These are phyloP conservation scores for Brachyptera risi DNA, from an alignment of 2,888 invertebrate genomes.

Conservation along the genomic window DNA sequence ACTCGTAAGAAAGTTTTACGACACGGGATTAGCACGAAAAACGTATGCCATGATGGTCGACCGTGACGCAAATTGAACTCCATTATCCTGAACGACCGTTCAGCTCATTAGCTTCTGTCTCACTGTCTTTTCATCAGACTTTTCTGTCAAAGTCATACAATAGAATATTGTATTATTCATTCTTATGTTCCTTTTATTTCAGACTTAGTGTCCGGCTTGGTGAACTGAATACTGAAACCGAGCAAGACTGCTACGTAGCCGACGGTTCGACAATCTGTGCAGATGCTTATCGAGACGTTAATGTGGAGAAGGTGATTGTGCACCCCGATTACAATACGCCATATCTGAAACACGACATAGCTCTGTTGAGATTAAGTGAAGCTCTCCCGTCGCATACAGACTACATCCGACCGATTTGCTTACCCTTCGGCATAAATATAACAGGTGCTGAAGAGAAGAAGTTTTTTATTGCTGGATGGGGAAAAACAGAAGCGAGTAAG, in stretches of 20 bases:
- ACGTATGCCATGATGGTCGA: no score
- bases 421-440: conserved; percentile 34
- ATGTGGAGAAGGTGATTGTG: conserved; percentile 34
- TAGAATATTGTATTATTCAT: no score
- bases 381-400: conserved; percentile 25
- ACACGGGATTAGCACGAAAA: no score
- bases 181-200: conserved; percentile 2
- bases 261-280: conserved; percentile 13
- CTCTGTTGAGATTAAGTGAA: conserved; percentile 34
- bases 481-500: conserved; percentile 35
- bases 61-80: background rate
- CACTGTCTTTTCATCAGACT: no score
- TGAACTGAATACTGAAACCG: conserved; percentile 22
- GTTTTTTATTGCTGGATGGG: conserved; percentile 36
- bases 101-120: no score
- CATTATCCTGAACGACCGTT: no score
- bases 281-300: background rate
- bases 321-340: conserved; percentile 34
- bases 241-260: conserved; percentile 19
- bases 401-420: conserved; percentile 35
- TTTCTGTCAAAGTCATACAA: no score
- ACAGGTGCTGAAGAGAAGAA: conserved; percentile 24
- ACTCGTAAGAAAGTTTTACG: no score
- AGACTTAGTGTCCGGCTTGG: conserved; percentile 27
- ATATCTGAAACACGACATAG: conserved; percentile 37